A percentile compares a stretch with the other conserved stretches of the same genome.
Conservation (phyloP, 2,888 invertebrate genomes). For the Allygus modestus region DNA sequence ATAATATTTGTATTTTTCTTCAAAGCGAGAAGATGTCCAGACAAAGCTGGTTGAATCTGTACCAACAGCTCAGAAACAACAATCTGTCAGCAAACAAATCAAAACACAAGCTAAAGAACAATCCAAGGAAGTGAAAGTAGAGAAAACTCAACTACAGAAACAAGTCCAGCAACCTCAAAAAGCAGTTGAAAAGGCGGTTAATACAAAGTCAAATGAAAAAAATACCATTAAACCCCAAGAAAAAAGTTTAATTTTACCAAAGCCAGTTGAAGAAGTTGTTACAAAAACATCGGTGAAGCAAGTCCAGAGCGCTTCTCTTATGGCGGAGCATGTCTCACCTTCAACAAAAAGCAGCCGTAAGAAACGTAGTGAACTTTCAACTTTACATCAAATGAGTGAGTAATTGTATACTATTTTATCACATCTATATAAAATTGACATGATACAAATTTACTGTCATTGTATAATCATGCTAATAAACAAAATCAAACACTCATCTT, state of each 20-base stretch:
- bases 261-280: constrained; percentile 57
- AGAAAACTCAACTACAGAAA: constrained; percentile 48
- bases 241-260: constrained; percentile 49
- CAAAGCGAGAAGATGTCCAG: constrained; percentile 43
- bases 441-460: no score
- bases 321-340: constrained; percentile 72
- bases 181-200: neutral
- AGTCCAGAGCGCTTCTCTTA: constrained; percentile 75
- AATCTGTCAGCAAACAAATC: constrained; percentile 1
- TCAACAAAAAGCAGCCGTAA: constrained; percentile 76
- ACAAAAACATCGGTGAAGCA: constrained; percentile 73
- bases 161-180: neutral
- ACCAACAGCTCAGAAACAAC: constrained; percentile 36
- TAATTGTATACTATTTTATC: constrained; percentile 52
- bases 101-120: constrained; percentile 35
- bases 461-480: no score
- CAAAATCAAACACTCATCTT: no score
- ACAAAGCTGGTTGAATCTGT: constrained; percentile 33
- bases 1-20: constrained; percentile 51
- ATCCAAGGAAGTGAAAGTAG: constrained; percentile 53
- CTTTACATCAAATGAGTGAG: constrained; percentile 78
- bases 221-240: constrained; percentile 50
- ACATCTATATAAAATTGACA: neutral
- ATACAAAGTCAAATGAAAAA: constrained; percentile 3
- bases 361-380: constrained; percentile 78